These are phyloP conservation scores for Geodia barretti DNA, from an alignment of 37 sponge, comb jelly and placozoan genomes.

Conservation along the genomic window DNA sequence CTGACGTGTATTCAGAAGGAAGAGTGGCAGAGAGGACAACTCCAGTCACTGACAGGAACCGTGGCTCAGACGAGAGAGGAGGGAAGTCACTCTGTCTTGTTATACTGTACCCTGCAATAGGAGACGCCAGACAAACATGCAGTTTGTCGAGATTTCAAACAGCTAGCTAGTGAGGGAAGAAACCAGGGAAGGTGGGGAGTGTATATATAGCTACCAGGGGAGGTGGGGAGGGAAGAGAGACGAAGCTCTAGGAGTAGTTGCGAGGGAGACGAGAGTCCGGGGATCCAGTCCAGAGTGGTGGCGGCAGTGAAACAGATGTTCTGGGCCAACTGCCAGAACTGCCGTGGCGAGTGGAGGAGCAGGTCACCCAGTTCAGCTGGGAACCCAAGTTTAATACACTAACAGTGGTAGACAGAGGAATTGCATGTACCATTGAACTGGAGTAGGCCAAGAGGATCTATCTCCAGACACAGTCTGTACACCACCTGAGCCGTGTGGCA, in stretches of 20 bases:
- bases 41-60: conserved; percentile 42
- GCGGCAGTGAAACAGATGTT: conserved; percentile 36
- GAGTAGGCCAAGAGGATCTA: conserved; percentile 36
- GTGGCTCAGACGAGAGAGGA: conserved; percentile 1
- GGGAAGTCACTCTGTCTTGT: conserved; percentile 29
- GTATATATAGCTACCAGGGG: conserved; percentile 40
- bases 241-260: conserved; percentile 53
- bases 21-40: conserved; percentile 17
- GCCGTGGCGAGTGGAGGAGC: conserved; percentile 36
- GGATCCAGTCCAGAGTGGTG: conserved; percentile 38
- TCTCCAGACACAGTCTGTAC: conserved; percentile 13
- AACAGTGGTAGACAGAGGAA: background rate
- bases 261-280: conserved; percentile 22
- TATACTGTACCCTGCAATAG: conserved; percentile 26
- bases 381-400: too few species aligned
- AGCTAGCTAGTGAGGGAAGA: too few species aligned
- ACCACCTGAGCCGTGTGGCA: background rate
- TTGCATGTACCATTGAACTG: conserved; percentile 23
- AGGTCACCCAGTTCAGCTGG: conserved; percentile 41
- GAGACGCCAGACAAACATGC: background rate
- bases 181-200: background rate
- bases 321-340: conserved; percentile 44
- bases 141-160: too few species aligned
- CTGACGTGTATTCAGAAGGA: conserved; percentile 48
- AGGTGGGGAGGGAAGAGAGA: conserved; percentile 30